phyloP scores from a whole-genome alignment of 2,888 invertebrate genomes.

The Salticus scenicus region DNA sequence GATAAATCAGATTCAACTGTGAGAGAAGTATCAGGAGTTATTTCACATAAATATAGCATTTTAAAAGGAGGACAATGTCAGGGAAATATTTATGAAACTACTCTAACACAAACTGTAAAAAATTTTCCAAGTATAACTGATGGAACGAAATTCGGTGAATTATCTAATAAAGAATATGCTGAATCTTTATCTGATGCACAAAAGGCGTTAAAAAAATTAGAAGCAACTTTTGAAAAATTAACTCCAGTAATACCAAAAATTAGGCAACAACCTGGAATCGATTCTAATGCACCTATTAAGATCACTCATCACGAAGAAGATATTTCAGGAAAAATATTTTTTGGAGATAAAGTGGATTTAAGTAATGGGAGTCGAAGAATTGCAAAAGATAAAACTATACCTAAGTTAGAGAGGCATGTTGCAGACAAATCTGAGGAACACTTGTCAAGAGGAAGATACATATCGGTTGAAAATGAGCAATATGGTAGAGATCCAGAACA shows the following conservation, averaged over 20 bases:
- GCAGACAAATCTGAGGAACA: too few relatives aligned
- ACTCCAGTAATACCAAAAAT: neutral
- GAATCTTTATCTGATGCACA: neutral
- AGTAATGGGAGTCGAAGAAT: too few relatives aligned
- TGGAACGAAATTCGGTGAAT: too few relatives aligned
- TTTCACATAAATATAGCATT: neutral
- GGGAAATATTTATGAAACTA: neutral
- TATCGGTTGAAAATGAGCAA: too few relatives aligned
- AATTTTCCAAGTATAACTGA: neutral
- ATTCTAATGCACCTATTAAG: neutral
- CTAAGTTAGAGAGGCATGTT: too few relatives aligned
- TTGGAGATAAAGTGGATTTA: too few relatives aligned
- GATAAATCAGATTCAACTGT: neutral
- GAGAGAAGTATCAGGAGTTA: neutral
- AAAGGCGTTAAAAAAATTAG: neutral
- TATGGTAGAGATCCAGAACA: too few relatives aligned
- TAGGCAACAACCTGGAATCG: too few relatives aligned
- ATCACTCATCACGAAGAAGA: neutral
- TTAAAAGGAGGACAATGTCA: neutral
- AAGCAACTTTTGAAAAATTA: neutral
- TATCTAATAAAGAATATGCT: too few relatives aligned
- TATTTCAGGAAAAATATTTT: neutral
- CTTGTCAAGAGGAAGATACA: too few relatives aligned
- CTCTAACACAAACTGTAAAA: neutral
- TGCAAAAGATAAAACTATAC: too few relatives aligned